Evolutionary conservation across 2,797 vertebrate genomes (phyloP), one percentile per base, ranked within the genome.

Genomic region (Graptemys geographica): DNA sequence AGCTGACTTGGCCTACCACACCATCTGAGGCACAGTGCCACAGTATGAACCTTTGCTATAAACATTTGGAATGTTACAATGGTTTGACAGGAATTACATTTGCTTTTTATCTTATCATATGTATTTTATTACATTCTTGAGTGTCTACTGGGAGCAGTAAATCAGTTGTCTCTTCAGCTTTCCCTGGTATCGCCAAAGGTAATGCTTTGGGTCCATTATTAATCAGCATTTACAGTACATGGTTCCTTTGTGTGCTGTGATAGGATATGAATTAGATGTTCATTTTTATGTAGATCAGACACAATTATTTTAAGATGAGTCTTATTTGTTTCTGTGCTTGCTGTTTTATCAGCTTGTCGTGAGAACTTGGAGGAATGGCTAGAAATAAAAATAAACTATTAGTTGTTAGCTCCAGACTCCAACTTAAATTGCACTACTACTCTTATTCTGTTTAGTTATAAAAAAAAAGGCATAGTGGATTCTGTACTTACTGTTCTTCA

Each of bases 111-210:
- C 80, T 83, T 65, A 81, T 62, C 44, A 76, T 88, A 76, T 83
- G 53, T 83, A 69, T 78, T 69, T 90, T 84, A 79, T 89, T 90
- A 87, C 79, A 41, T 16, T 96, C 72, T 55, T 88, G 19, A 51
- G 15, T 72, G 62, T 81, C 81, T 72, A 25, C 28, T 11, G 28
- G 27, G 72, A 57, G 49, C 31, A 55, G 76, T 78, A 84, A 76
- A 18, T 53, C 74, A 5, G 5, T 19, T 59, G 51, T 37, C 44
- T 51, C 31, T 65, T 87, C 74, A 23, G 18, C 27, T 23, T 79
- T n/a, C n/a, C 47, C 44, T 47, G 16, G 27, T 47, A 33, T 59
- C 25, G 1, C 55, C 27, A n/a, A 44, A 37, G 37, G 41, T 56
- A 56, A 53, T 13, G 49, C 19, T 83, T 83, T 79, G 41, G 23